Conservation (phyloP, 1,140 invertebrate genomes). For the Drosophila guanche region DNA sequence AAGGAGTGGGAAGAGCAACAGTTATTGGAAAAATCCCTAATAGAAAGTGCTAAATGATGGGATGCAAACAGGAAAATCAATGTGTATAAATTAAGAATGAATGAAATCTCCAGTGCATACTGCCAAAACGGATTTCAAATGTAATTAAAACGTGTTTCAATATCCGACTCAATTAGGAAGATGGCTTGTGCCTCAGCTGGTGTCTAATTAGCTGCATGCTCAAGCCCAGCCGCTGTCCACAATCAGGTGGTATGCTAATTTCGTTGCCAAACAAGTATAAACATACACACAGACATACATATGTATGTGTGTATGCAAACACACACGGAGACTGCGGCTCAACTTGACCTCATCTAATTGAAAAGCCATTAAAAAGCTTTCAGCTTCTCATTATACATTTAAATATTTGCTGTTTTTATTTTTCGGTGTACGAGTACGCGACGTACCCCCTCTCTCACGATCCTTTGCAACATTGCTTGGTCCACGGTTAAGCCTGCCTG, state of each 20-base stretch:
- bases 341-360: conserved; percentile 74
- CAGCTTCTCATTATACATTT: conserved; percentile 81
- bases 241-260: conserved; percentile 44
- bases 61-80: too few species aligned
- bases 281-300: conserved; percentile 4
- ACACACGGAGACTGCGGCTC: conserved; percentile 20
- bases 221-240: conserved; percentile 19
- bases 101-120: too few species aligned
- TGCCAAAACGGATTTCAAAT: too few species aligned
- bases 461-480: too few species aligned
- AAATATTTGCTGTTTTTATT: conserved; percentile 76
- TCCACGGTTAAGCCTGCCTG: too few species aligned
- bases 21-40: too few species aligned
- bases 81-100: too few species aligned
- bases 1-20: too few species aligned
- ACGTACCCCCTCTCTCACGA: neutral
- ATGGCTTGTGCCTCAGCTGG: conserved; percentile 6
- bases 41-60: too few species aligned
- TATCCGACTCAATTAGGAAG: conserved; percentile 4
- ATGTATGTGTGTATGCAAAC: neutral
- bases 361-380: conserved; percentile 82
- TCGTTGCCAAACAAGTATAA: neutral
- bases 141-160: conserved; percentile 16
- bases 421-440: conserved; percentile 37
- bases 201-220: conserved; percentile 27